Base-by-base conservation (phyloP, 2,888 invertebrate genomes). In the Nymphalis urticae region DNA sequence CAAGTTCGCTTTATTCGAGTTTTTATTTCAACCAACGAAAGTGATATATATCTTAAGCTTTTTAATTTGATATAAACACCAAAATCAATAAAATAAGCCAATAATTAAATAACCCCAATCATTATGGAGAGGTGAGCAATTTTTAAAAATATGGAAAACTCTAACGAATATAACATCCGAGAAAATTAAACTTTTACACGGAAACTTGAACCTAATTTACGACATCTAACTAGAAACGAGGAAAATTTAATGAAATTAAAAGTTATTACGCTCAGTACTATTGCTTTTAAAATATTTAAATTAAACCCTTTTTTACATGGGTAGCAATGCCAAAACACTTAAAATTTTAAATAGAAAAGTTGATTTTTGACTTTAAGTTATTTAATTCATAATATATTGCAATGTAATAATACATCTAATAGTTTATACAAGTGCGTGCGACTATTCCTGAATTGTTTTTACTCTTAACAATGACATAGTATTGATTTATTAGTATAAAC, bases 1-100 rank as follows among this genome's bases (percentile, higher is more conserved):
- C 70, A 70, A 70, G 66, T 70, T 72, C 61, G 68, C 63, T 64
- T 60, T 61, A 66, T 65, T 61, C 60, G 62, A 66, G 50, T 67
- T 67, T 62, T 42, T 69, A 64, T 69, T 69, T 67, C 48, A 62
- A 67, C 36, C 62, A 50, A 63, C 42, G 48, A 63, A 66, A 58
- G 51, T 62, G 58, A 62, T 60, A 21, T 36, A 56, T 62, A 42
- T 56, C 17, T 7, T 50, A 63, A 47, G n/a, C 63, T 68, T 58
- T 63, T 58, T 42, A 13, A 42, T 42, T 42, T 3, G 0, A 42
- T 13, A 10, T 51, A 21, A 10, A 21, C 19, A 51, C 51, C 42
- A 13, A 42, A 42, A 13, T 42, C 42, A 13, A 42, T 13, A 4
- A 4, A 42, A 27, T 7, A 27, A 7, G 21, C 7, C 16, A n/a